Evolutionary conservation across 1,140 invertebrate species (phyloP).

Genomic region (Stenopsyche tienmushanensis): DNA sequence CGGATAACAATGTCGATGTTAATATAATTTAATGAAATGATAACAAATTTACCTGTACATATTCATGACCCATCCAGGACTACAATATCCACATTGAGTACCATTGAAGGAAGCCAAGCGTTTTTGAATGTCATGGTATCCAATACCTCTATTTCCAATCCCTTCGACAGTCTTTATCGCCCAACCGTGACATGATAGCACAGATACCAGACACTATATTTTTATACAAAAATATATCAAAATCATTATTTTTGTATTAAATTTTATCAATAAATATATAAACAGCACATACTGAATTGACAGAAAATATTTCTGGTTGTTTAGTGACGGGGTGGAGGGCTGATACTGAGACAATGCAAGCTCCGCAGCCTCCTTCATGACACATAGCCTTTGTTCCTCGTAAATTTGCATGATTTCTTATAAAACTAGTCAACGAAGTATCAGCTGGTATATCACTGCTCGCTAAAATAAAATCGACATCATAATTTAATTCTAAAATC

Average conservation of each 20-base stretch:
- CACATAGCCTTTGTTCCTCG: conserved; percentile 82
- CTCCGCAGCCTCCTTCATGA: conserved; percentile 80
- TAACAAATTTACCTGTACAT: conserved; percentile 75
- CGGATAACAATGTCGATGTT: no score
- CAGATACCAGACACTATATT: conserved; percentile 70
- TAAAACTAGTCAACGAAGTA: conserved; percentile 69
- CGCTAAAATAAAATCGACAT: conserved; percentile 18
- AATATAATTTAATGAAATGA: no score
- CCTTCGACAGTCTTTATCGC: conserved; percentile 79
- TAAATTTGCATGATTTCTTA: conserved; percentile 65
- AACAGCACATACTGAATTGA: conserved; percentile 68
- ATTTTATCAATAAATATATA: no score
- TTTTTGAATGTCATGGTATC: conserved; percentile 72
- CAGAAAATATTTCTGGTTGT: conserved; percentile 60
- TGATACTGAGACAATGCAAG: conserved; percentile 70
- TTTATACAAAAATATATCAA: no score
- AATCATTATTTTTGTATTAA: no score
- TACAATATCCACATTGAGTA: conserved; percentile 82
- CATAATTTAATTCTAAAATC: no score
- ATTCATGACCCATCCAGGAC: conserved; percentile 84
- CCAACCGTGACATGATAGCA: conserved; percentile 73
- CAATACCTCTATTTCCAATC: conserved; percentile 65
- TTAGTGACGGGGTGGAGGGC: conserved; percentile 56
- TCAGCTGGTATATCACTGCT: conserved; percentile 47
- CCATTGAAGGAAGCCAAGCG: conserved; percentile 69